phyloP scores from a whole-genome alignment of 2,113 vertebrate genomes.

The Notothenia coriiceps region DNA sequence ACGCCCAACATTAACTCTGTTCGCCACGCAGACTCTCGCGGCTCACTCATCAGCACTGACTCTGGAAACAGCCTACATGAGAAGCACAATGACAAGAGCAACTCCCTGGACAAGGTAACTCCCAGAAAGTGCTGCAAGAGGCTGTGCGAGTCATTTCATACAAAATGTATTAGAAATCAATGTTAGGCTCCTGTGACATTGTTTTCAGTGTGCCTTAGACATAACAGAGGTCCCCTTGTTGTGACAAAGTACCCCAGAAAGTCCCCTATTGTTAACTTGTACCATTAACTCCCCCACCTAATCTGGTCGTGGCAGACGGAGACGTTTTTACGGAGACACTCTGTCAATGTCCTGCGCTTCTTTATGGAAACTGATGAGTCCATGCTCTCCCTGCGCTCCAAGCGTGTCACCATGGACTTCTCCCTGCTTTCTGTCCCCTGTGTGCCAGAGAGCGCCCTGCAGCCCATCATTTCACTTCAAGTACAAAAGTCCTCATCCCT shows the following conservation, averaged over 20 bases:
- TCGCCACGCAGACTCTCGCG: slow-evolving; percentile 93
- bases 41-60: slow-evolving; percentile 97
- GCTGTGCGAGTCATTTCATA: neutral
- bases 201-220: neutral
- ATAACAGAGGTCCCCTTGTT: slow-evolving; percentile 3
- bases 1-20: slow-evolving; percentile 93
- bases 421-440: slow-evolving; percentile 88
- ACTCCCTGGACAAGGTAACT: slow-evolving; percentile 95
- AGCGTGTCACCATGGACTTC: slow-evolving; percentile 93
- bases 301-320: slow-evolving; percentile 86
- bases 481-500: slow-evolving; percentile 73
- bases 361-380: slow-evolving; percentile 83
- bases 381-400: slow-evolving; percentile 81
- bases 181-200: neutral
- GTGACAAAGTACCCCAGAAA: slow-evolving; percentile 14
- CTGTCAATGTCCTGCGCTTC: slow-evolving; percentile 83
- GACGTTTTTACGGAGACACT: slow-evolving; percentile 89
- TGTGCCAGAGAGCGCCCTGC: slow-evolving; percentile 83
- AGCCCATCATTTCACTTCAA: slow-evolving; percentile 79
- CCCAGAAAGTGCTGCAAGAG: neutral
- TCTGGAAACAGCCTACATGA: slow-evolving; percentile 93
- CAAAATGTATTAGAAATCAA: neutral
- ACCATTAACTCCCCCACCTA: slow-evolving; percentile 76
- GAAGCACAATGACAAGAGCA: slow-evolving; percentile 90
- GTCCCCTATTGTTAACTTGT: slow-evolving; percentile 68